These are phyloP conservation scores for Mormyrops attenuatus DNA, from an alignment of 2,797 vertebrate genomes.

Conservation along the genomic window DNA sequence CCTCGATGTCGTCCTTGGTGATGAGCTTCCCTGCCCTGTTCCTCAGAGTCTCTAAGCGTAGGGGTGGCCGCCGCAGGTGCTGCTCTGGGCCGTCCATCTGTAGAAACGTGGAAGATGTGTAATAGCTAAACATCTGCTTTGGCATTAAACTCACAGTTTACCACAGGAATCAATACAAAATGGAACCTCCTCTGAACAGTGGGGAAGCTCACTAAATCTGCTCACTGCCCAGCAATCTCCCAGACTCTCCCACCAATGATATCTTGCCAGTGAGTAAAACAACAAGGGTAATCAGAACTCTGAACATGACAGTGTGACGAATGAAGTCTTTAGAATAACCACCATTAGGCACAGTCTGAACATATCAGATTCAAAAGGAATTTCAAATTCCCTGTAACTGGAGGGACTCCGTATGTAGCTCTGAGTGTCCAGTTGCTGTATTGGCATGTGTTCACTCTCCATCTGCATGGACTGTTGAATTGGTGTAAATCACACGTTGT, in stretches of 20 bases:
- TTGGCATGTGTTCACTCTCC: background rate
- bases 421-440: background rate
- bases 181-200: background rate
- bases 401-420: background rate
- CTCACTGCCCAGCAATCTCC: background rate
- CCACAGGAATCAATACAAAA: background rate
- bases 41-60: constrained; percentile 70
- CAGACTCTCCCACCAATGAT: background rate
- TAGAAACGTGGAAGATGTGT: constrained; percentile 23
- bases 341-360: background rate
- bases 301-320: background rate
- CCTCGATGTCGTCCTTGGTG: constrained; percentile 60
- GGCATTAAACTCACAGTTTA: background rate
- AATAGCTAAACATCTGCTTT: background rate
- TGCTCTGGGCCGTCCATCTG: constrained; percentile 56
- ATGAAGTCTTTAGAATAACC: background rate
- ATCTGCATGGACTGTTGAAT: background rate
- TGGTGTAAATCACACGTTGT: background rate
- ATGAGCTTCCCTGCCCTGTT: constrained; percentile 46
- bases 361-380: background rate
- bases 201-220: background rate
- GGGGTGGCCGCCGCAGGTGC: constrained; percentile 56
- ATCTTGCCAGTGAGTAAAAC: background rate
- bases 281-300: background rate
- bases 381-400: background rate